Evolutionary conservation across 2,113 vertebrate species (phyloP).

Genomic region (Tringa solitaria): DNA sequence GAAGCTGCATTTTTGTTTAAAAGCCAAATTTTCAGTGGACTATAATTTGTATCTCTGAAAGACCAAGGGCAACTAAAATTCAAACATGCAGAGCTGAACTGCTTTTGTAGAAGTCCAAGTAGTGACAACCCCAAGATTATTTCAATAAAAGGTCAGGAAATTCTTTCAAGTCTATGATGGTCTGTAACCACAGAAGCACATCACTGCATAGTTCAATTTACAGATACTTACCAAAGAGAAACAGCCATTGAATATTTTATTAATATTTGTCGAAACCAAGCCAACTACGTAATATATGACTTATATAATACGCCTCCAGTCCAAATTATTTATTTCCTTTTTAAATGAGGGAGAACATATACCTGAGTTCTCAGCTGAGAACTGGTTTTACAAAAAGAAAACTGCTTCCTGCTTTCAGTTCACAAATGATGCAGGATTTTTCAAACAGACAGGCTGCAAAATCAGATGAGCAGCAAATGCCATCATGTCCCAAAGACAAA

Average conservation of each 20-base stretch:
- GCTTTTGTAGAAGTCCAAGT: neutral
- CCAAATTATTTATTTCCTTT: neutral
- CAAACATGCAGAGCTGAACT: neutral
- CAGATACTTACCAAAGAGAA: neutral
- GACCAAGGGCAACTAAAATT: neutral
- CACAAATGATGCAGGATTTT: neutral
- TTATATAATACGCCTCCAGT: neutral
- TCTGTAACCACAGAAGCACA: neutral
- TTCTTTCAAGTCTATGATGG: neutral
- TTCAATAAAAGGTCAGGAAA: neutral
- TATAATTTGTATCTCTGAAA: neutral
- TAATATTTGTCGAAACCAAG: neutral
- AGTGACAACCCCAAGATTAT: neutral
- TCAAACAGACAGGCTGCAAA: neutral
- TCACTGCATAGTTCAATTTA: neutral
- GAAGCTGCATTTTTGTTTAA: neutral
- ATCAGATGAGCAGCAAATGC: neutral
- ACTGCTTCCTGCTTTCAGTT: neutral
- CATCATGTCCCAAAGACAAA: neutral
- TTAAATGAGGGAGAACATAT: neutral
- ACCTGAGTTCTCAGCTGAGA: neutral
- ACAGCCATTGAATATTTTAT: neutral
- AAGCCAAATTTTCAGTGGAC: neutral
- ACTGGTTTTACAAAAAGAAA: neutral
- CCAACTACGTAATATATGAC: neutral